Base-by-base conservation (phyloP, 2,113 vertebrate genomes). In the Numenius arquata region DNA sequence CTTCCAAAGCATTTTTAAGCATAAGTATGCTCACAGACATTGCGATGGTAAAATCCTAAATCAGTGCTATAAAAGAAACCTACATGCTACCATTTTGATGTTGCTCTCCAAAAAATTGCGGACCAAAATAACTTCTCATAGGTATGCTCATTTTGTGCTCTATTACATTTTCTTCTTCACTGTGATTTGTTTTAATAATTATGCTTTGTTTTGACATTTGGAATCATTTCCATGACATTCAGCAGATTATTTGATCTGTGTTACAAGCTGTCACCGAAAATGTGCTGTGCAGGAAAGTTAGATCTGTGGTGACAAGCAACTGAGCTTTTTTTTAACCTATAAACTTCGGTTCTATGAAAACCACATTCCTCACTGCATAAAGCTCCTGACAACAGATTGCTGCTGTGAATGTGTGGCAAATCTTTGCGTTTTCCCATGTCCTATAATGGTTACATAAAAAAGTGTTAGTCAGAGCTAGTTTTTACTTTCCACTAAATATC, bases 121-220 rank as follows among this genome's bases (percentile, higher is more conserved):
- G 56, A 90, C 70, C 48, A 84, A 85, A 96, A 94, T 80, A 85
- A 87, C 76, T 88, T 94, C 56, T 74, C 50, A 82, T 25, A 90
- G 90, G 78, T 93, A 72, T 47, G 89, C 66, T 91, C 67, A 76
- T 94, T 95, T 94, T 80, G 59, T 87, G 56, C 22, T 88, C 74
- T 85, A 59, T 93, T 93, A 71, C 27, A 5, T 78, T 95, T 87
- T 73, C 72, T 78, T 63, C 40, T 89, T 90, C 67, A 67, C 26
- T 95, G 29, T 2, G 8, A 83, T 93, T 87, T 95, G 68, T 96
- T 95, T 97, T 91, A 94, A 96, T 96, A 96, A 94, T 89, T 95
- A 70, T 55, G 27, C 85, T 88, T 85, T 96, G 89, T 94, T 95
- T 96, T 97, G 96, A 94, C 95, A 77, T 92, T 93, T 95, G 68